Base-by-base conservation (phyloP, 2,113 vertebrate species). In the Oreotrochilus melanogaster region DNA sequence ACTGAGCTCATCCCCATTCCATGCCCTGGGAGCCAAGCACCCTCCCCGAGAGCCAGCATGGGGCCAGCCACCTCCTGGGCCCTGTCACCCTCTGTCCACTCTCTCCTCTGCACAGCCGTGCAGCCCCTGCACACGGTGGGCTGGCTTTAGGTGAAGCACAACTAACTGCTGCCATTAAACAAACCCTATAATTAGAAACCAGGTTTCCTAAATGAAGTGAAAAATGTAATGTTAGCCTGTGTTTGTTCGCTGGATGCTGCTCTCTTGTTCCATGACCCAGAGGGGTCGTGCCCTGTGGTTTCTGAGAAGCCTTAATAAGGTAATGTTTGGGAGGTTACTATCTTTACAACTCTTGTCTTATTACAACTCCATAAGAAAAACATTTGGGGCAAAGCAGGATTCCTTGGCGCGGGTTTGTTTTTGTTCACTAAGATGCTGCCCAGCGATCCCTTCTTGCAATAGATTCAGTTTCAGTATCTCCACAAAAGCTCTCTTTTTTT, bases 251-350 rank as follows among this genome's bases (percentile, higher is more conserved):
- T 98, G 96, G 98, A 98, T 97, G 97, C 95, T 97, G 96, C 94
- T 92, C 74, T 95, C 97, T 92, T 98, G 96, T 98, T 98, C 98
- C 97, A 97, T 98, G 98, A 98, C 97, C 98, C 95, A 97, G 94
- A 96, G 90, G 95, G 97, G 96, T 97, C 96, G 9, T 89, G 97
- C 97, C 98, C 98, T 98, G 91, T 95, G 96, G 91, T 97, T 98
- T 98, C 96, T 95, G 95, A 98, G 97, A 98, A 98, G 98, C 86
- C 98, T 98, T 98, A 98, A 98, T 98, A 98, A 98, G 98, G 98
- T 97, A 98, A 98, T 98, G 98, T 98, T 98, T 98, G 98, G 97
- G 96, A 97, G 95, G 95, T 97, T 96, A 94, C 96, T 97, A 96
- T 97, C 96, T 98, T 98, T 97, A 97, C 96, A 97, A 71, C 96